Conservation (phyloP, 92 coral and sea anemone species). For the Micromussa lordhowensis region DNA sequence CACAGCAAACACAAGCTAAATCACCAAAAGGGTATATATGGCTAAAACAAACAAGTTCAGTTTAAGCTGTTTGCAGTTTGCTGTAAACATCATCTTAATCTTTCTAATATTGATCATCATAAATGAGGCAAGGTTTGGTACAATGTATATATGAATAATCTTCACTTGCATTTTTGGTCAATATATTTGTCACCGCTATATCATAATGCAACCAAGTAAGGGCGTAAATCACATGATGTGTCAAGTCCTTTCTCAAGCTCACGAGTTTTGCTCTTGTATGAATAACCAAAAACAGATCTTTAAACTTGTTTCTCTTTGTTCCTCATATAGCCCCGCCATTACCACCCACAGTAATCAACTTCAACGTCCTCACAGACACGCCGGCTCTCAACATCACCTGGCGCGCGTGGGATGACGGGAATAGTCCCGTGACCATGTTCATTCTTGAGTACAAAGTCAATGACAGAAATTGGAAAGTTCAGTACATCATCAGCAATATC, state of each 20-base stretch:
- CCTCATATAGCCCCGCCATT: slow-evolving; percentile 75
- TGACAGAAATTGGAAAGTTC: slow-evolving; percentile 69
- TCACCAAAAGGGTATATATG: too few species aligned
- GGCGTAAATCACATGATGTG: not conserved
- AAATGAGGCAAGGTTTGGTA: too few species aligned
- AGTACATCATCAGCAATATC: slow-evolving; percentile 45
- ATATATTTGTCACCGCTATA: not conserved
- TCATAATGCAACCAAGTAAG: not conserved
- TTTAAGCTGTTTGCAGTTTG: too few species aligned
- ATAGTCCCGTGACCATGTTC: slow-evolving; percentile 78
- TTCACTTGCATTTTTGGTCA: too few species aligned
- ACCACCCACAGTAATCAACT: slow-evolving; percentile 72
- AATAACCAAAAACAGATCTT: not conserved
- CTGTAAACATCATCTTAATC: too few species aligned
- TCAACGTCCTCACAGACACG: slow-evolving; percentile 43
- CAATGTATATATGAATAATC: not conserved
- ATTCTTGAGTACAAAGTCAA: slow-evolving; percentile 73
- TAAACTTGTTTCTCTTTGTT: not conserved
- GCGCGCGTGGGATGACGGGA: slow-evolving; percentile 79
- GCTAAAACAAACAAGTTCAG: too few species aligned
- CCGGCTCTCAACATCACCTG: slow-evolving; percentile 90
- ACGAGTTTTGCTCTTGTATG: too few species aligned
- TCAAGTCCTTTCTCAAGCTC: too few species aligned
- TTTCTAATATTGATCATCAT: too few species aligned
- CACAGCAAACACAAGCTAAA: too few species aligned